These are phyloP conservation scores for Eulemur rufifrons DNA, from an alignment of 2,113 vertebrate genomes.

Conservation along the genomic window DNA sequence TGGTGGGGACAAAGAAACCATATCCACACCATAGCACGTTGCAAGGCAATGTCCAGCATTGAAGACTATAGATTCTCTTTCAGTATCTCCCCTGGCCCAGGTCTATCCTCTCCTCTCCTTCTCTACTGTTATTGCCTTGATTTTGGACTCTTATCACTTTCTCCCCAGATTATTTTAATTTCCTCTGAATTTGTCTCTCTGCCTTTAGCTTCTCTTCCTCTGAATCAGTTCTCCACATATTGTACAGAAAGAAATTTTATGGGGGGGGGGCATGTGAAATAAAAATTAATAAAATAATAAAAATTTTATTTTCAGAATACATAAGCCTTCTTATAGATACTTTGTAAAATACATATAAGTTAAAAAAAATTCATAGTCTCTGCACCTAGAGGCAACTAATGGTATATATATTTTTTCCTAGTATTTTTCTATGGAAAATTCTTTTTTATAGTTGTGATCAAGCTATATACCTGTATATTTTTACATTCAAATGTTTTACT, in stretches of 20 bases:
- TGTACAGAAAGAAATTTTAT: slow-evolving; percentile 16
- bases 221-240: not conserved
- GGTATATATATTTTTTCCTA: not conserved
- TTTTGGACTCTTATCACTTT: not conserved
- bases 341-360: not conserved
- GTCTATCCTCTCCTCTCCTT: not conserved
- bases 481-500: slow-evolving; percentile 30
- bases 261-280: not conserved
- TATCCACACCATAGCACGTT: not conserved
- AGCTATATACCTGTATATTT: slow-evolving; percentile 22
- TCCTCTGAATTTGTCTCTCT: not conserved
- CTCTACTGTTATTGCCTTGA: not conserved
- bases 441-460: slow-evolving; percentile 21
- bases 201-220: not conserved
- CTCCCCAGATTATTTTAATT: not conserved
- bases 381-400: not conserved
- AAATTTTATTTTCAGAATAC: slow-evolving; percentile 49
- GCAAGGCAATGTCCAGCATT: not conserved
- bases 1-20: not conserved
- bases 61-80: not conserved
- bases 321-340: not conserved
- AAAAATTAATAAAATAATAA: slow-evolving; percentile 51
- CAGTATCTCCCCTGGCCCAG: fast-evolving
- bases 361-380: not conserved
- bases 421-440: slow-evolving; percentile 37